These are phyloP conservation scores for Metallyticus violacea DNA, from an alignment of 2,888 invertebrate species.

Conservation along the genomic window DNA sequence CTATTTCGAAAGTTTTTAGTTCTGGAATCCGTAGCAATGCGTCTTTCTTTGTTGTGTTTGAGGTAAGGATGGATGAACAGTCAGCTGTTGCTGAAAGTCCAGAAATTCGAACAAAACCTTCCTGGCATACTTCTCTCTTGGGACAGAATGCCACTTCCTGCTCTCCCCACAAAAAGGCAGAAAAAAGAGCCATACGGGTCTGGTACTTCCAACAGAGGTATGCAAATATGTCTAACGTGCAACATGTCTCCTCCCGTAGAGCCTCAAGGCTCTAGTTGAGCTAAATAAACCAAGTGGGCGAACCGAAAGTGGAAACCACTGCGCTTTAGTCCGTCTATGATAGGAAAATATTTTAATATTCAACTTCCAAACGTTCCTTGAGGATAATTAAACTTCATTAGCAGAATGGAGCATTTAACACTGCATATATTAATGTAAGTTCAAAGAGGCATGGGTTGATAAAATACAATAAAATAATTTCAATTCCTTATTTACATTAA, in stretches of 20 bases:
- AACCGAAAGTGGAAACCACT: not conserved
- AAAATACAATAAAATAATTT: no score
- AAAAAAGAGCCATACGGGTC: not conserved
- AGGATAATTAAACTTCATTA: no score
- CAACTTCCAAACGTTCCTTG: not conserved
- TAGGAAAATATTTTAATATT: not conserved
- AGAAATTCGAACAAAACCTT: not conserved
- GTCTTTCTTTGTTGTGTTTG: not conserved
- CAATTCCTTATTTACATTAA: no score
- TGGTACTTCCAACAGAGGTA: not conserved
- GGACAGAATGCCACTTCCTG: not conserved
- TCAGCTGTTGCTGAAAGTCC: not conserved
- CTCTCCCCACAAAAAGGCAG: not conserved
- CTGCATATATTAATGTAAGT: no score
- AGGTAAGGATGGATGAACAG: not conserved
- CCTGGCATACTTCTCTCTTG: not conserved
- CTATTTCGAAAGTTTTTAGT: not conserved
- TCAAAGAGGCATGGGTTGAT: no score
- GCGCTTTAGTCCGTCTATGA: not conserved
- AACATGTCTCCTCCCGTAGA: no score
- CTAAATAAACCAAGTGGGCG: not conserved
- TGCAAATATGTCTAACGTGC: not conserved
- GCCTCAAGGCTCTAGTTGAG: not conserved
- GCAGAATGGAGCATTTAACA: no score
- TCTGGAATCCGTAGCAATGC: not conserved